Evolutionary conservation across 2,113 vertebrate genomes (phyloP).

Genomic region (Sturnus vulgaris): DNA sequence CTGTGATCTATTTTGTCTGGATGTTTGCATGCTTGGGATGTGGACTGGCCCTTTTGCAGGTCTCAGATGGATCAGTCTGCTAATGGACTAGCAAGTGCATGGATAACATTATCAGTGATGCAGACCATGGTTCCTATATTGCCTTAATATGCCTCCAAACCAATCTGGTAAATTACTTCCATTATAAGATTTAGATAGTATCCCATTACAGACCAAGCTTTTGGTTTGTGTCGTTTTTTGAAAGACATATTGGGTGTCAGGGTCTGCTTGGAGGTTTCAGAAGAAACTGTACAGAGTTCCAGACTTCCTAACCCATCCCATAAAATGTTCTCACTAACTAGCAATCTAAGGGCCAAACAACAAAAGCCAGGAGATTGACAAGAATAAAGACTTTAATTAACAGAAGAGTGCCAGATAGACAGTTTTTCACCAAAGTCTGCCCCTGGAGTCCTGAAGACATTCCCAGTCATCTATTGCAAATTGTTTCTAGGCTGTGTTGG

Average conservation of each 20-base stretch:
- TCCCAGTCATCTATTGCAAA: background rate
- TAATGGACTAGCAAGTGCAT: constrained; percentile 69
- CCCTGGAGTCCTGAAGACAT: background rate
- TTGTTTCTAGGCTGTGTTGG: background rate
- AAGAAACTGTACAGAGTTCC: background rate
- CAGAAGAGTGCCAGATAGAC: background rate
- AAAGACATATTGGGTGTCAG: constrained; percentile 30
- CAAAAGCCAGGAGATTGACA: background rate
- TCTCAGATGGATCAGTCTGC: constrained; percentile 62
- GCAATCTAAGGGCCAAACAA: background rate
- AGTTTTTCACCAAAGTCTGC: background rate
- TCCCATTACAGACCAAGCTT: constrained; percentile 63
- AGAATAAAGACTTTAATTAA: background rate
- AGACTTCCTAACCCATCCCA: background rate
- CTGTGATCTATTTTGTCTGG: constrained; percentile 15
- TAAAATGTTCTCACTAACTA: background rate
- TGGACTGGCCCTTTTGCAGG: background rate
- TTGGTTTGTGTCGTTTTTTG: constrained; percentile 59
- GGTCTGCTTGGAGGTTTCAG: background rate
- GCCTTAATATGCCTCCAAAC: constrained; percentile 53
- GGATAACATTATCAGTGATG: constrained; percentile 61
- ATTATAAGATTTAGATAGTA: constrained; percentile 58
- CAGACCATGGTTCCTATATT: constrained; percentile 36
- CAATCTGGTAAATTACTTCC: constrained; percentile 67
- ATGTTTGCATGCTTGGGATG: constrained; percentile 20